Percentiles rank a stretch among this genome's conserved stretches.
phyloP scores from a whole-genome alignment of 2,888 invertebrate species.

The Tachina fera region DNA sequence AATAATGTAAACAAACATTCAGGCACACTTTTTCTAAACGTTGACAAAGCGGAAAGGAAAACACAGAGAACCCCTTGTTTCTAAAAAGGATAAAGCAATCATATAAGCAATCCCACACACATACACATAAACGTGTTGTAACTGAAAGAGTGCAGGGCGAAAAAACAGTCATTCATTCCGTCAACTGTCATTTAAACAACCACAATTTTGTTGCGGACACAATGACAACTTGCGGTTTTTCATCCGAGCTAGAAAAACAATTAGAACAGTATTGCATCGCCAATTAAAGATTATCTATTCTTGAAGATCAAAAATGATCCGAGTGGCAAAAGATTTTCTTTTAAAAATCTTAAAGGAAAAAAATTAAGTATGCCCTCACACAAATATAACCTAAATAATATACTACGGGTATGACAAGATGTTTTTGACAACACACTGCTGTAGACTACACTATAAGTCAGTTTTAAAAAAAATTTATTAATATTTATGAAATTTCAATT shows the following conservation, averaged over 20 bases:
- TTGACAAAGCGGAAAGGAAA: slow-evolving; percentile 46
- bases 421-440: not conserved
- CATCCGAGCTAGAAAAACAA: slow-evolving; percentile 39
- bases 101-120: not conserved
- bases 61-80: slow-evolving; percentile 53
- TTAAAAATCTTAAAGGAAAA: not conserved
- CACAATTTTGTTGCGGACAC: slow-evolving; percentile 53
- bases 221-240: slow-evolving; percentile 46
- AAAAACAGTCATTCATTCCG: slow-evolving; percentile 33
- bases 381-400: not conserved
- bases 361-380: not conserved
- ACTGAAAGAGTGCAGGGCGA: slow-evolving; percentile 28
- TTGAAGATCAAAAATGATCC: slow-evolving; percentile 48
- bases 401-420: not conserved
- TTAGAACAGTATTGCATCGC: slow-evolving; percentile 50
- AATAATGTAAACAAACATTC: slow-evolving; percentile 71
- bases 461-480: slow-evolving; percentile 54
- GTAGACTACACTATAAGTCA: slow-evolving; percentile 24
- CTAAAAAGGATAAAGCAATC: slow-evolving; percentile 48
- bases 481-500: slow-evolving; percentile 61
- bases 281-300: slow-evolving; percentile 52
- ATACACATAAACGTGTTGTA: not conserved
- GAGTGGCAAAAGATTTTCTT: not conserved
- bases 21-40: slow-evolving; percentile 46
- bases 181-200: slow-evolving; percentile 53